Evolutionary conservation across 2,888 invertebrate genomes (phyloP).

Genomic region (Cephus pulcher): DNA sequence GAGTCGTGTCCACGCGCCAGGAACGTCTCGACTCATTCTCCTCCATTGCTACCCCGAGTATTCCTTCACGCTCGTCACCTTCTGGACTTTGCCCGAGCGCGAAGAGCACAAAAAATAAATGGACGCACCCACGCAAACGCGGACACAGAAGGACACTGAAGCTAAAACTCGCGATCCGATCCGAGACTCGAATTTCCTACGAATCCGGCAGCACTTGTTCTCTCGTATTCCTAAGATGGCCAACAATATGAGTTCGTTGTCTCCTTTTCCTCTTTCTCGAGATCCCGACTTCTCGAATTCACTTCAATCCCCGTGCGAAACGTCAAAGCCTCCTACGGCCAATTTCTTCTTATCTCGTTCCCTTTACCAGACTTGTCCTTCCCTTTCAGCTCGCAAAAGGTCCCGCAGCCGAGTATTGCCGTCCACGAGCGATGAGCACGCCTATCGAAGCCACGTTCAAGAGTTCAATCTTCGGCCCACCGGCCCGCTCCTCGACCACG

Average conservation of each 20-base stretch:
- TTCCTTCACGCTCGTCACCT: background rate
- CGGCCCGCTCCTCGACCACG: conserved; percentile 13
- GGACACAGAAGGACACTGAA: background rate
- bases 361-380: background rate
- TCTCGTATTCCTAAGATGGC: background rate
- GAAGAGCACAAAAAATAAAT: background rate
- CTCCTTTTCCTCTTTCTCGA: background rate
- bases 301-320: background rate
- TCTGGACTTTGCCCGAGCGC: background rate
- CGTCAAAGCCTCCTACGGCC: background rate
- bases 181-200: background rate
- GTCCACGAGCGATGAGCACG: background rate
- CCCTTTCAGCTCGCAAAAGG: background rate
- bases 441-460: background rate
- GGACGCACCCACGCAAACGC: background rate
- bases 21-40: background rate
- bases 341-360: background rate
- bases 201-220: background rate
- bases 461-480: conserved; percentile 1
- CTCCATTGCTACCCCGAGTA: background rate
- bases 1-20: background rate
- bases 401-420: background rate
- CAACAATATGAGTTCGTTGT: background rate
- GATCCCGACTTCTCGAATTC: background rate
- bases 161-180: background rate